These are phyloP conservation scores for Phorcus lineatus DNA, from an alignment of 2,888 invertebrate species.

Conservation along the genomic window DNA sequence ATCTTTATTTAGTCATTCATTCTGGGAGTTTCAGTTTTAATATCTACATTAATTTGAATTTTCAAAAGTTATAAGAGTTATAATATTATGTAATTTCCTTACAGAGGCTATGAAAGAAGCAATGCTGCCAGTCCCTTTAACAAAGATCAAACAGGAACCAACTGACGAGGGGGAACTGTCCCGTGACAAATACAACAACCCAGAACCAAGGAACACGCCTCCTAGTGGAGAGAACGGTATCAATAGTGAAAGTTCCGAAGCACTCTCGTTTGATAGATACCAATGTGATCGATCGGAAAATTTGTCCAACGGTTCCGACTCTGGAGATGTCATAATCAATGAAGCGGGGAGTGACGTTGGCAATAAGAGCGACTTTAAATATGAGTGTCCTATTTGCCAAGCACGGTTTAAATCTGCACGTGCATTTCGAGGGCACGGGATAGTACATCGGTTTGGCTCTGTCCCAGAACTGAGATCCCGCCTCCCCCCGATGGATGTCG, in stretches of 20 bases:
- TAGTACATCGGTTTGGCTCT: slow-evolving; percentile 25
- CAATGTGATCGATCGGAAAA: slow-evolving; percentile 4
- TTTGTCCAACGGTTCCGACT: slow-evolving; percentile 18
- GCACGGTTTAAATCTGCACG: slow-evolving; percentile 47
- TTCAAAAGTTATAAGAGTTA: too few relatives aligned
- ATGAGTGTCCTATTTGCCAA: slow-evolving; percentile 47
- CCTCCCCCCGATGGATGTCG: slow-evolving; percentile 19
- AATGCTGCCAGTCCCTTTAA: not conserved
- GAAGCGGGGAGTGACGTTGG: slow-evolving; percentile 6
- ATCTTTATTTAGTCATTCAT: too few relatives aligned
- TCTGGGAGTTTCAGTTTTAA: too few relatives aligned
- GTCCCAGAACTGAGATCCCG: not conserved
- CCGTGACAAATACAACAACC: not conserved
- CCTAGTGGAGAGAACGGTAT: not conserved
- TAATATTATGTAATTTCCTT: too few relatives aligned
- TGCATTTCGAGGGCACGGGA: slow-evolving; percentile 33
- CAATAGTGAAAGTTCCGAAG: not conserved
- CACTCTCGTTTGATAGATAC: not conserved
- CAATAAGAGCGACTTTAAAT: slow-evolving; percentile 28
- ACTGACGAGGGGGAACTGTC: not conserved
- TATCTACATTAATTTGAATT: not conserved
- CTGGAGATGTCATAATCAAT: not conserved
- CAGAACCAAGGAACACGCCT: not conserved
- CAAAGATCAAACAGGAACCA: slow-evolving; percentile 35
- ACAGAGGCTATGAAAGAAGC: slow-evolving; percentile 25